Base-by-base conservation (phyloP, 2,797 vertebrate species). In the Clarias laeviceps region DNA sequence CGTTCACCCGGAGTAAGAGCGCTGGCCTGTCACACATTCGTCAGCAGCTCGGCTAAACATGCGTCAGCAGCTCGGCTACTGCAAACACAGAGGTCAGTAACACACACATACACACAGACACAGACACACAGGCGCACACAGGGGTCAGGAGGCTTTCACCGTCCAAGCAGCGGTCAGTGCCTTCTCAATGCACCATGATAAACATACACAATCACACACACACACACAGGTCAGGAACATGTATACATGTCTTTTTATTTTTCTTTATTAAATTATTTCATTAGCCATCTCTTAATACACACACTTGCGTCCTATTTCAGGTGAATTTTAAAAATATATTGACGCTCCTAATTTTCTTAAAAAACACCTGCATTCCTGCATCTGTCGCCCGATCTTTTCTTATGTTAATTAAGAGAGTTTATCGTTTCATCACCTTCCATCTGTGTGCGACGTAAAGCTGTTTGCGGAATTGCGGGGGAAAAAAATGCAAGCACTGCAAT, bases 51-150 rank as follows among this genome's bases (percentile, higher is more conserved):
- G 81, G 86, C 85, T 76, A 56, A 84, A 83, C 59, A 17, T 84
- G 82, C 82, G 84, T 86, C 88, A 89, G 86, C 82, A 84, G 70
- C 80, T 77, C 59, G 81, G 86, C 85, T 73, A 87, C 65, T 73
- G 78, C 80, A 82, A 87, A 84, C 82, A 86, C 68, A 77, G 76
- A 54, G 88, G 86, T 87, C 82, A 86, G 72, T 80, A 73, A 70
- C 84, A 74, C 81, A 73, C 83, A 24, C 82, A 84, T 70, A 27
- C 40, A 54, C 70, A 73, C 37, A n/a, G 34, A 24, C 69, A 40
- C 68, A 24, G 20, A 24, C 69, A 5, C 37, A 0, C 84, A 37
- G 15, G 34, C 66, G 22, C 66, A 70, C 34, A 70, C 34, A 24
- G 15, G 45, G 79, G 80, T 68, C 65, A 57, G 8, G n/a, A 29